These are phyloP conservation scores for Tenebrosternarchus preto DNA, from an alignment of 2,113 vertebrate genomes.

Conservation along the genomic window DNA sequence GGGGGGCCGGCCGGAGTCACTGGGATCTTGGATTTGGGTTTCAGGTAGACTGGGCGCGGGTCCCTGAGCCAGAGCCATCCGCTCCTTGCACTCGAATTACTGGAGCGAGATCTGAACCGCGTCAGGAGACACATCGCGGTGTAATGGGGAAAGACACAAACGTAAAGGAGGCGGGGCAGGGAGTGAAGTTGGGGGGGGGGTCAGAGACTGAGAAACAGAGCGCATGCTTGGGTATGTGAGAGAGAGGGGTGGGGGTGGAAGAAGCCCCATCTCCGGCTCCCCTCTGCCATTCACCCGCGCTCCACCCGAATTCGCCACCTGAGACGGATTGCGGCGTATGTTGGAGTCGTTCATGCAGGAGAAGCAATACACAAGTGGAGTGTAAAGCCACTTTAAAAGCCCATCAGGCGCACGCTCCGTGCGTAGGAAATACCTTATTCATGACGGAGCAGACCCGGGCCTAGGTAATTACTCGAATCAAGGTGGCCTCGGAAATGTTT, in stretches of 20 bases:
- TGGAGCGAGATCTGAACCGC: slow-evolving; percentile 59
- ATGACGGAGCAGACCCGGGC: slow-evolving; percentile 88
- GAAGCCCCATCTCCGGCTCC: slow-evolving; percentile 63
- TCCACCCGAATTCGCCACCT: slow-evolving; percentile 87
- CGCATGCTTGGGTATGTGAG: slow-evolving; percentile 44
- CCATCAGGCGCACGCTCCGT: slow-evolving; percentile 91
- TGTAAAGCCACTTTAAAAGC: slow-evolving; percentile 99
- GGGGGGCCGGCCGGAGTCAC: too few species aligned
- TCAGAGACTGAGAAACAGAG: slow-evolving; percentile 16
- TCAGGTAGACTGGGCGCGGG: slow-evolving; percentile 65
- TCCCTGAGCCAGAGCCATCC: slow-evolving; percentile 61
- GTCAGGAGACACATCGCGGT: slow-evolving; percentile 62
- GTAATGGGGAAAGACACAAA: slow-evolving; percentile 67
- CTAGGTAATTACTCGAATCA: slow-evolving; percentile 99
- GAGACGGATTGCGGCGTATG: slow-evolving; percentile 87
- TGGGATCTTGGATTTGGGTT: too few species aligned
- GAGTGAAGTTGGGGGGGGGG: background rate
- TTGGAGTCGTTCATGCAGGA: slow-evolving; percentile 90
- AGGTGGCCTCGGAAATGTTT: slow-evolving; percentile 99
- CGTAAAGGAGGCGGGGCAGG: slow-evolving; percentile 6
- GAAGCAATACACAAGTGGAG: slow-evolving; percentile 93
- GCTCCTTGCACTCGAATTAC: background rate
- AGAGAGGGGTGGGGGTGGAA: slow-evolving; percentile 66
- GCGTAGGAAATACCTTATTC: slow-evolving; percentile 99
- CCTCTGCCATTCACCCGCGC: slow-evolving; percentile 83